Evolutionary conservation across 1,140 invertebrate species (phyloP).

Genomic region (Alviniconcha marisindica): DNA sequence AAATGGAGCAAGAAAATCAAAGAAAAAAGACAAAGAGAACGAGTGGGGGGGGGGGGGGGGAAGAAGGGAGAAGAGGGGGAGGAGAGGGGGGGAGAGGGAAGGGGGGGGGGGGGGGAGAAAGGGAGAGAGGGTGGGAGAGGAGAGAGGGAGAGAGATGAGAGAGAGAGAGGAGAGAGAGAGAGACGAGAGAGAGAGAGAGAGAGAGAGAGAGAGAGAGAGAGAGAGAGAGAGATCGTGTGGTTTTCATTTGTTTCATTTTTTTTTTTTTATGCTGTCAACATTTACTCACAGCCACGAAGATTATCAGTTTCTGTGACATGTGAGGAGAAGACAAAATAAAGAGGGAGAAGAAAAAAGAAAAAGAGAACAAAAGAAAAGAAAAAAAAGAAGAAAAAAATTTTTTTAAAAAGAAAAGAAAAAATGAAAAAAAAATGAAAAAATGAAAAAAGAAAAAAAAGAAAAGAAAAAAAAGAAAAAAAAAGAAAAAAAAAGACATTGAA

Average conservation of each 20-base stretch:
- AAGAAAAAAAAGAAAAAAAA: not conserved
- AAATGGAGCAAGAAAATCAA: no score
- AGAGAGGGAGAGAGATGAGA: slow-evolving; percentile 14
- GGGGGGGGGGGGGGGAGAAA: not conserved
- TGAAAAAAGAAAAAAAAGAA: not conserved
- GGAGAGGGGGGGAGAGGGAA: not conserved
- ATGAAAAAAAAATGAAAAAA: slow-evolving; percentile 22
- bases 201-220: slow-evolving; percentile 9
- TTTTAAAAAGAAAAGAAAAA: slow-evolving; percentile 9
- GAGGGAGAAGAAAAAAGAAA: slow-evolving; percentile 10
- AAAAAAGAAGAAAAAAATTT: not conserved
- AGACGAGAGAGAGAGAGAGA: slow-evolving; percentile 8
- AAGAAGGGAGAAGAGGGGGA: no score
- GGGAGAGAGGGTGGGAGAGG: not conserved
- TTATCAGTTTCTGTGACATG: no score
- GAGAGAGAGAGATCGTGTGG: no score
- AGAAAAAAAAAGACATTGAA: not conserved
- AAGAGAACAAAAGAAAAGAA: not conserved
- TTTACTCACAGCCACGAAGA: no score
- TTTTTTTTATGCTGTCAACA: no score
- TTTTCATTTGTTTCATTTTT: no score
- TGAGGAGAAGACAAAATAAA: not conserved
- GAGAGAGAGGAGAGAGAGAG: slow-evolving; percentile 7
- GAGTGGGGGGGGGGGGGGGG: no score
- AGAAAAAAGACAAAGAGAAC: no score